phyloP scores from a whole-genome alignment of 2,888 invertebrate genomes.

The Mimachlamys varia region DNA sequence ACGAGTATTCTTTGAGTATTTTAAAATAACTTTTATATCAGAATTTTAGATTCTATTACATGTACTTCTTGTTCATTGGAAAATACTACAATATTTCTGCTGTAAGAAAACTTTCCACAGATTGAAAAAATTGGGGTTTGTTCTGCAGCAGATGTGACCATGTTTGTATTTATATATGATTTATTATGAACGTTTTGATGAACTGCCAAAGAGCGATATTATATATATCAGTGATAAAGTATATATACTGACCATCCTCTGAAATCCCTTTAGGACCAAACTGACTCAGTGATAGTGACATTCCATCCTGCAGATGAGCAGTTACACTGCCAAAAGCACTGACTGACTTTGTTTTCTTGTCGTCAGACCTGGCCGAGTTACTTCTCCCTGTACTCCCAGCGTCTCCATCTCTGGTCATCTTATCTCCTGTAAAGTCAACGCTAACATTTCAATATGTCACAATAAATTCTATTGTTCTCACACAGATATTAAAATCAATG shows the following conservation, averaged over 20 bases:
- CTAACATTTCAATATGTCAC: neutral
- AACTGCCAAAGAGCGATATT: neutral
- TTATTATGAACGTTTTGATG: neutral
- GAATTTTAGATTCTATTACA: too few species aligned
- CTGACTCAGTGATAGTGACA: constrained; percentile 77
- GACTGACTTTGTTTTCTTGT: constrained; percentile 58
- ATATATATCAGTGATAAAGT: neutral
- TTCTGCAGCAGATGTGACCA: too few species aligned
- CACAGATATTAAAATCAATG: neutral
- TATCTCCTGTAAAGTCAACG: neutral
- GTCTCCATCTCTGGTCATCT: constrained; percentile 40
- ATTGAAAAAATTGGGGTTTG: too few species aligned
- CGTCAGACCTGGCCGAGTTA: constrained; percentile 51
- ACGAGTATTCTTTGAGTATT: too few species aligned
- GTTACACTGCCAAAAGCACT: constrained; percentile 79
- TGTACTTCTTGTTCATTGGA: too few species aligned
- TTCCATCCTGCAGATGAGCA: constrained; percentile 76
- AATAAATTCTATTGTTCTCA: neutral
- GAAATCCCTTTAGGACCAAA: constrained; percentile 75
- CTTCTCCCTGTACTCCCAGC: constrained; percentile 50
- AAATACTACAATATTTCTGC: neutral
- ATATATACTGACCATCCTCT: constrained; percentile 62
- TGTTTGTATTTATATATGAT: too few species aligned
- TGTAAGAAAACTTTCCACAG: too few species aligned
- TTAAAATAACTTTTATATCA: too few species aligned